phyloP scores from a whole-genome alignment of 2,888 invertebrate genomes.

The Brenthis daphne region DNA sequence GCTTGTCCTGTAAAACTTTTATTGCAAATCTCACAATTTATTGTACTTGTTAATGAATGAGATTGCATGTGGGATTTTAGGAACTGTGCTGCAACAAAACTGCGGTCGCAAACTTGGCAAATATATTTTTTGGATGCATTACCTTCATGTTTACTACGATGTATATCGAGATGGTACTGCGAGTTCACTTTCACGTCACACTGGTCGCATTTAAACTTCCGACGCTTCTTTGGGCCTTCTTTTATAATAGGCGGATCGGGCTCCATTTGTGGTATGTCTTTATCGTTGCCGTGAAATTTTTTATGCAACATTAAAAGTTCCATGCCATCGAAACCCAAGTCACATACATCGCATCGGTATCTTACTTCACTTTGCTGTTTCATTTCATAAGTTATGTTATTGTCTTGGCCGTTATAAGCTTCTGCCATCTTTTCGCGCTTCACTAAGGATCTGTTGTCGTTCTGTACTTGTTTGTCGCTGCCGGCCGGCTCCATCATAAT shows the following conservation, averaged over 20 bases:
- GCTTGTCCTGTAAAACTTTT: conserved; percentile 77
- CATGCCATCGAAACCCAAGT: conserved; percentile 73
- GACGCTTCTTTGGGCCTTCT: conserved; percentile 68
- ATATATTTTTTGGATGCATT: conserved; percentile 68
- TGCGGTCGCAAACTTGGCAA: conserved; percentile 74
- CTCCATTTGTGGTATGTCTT: conserved; percentile 64
- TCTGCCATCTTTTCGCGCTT: conserved; percentile 78
- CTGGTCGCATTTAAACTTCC: conserved; percentile 74
- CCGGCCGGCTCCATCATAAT: conserved; percentile 77
- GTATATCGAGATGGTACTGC: conserved; percentile 75
- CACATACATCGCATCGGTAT: conserved; percentile 73
- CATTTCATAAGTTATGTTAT: conserved; percentile 62
- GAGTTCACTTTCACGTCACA: conserved; percentile 78
- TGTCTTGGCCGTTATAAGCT: conserved; percentile 62
- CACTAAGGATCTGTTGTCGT: conserved; percentile 61
- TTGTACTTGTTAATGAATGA: conserved; percentile 69
- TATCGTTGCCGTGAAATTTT: conserved; percentile 75
- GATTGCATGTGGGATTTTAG: conserved; percentile 78
- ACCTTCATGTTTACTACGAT: conserved; percentile 75
- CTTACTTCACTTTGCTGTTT: conserved; percentile 60
- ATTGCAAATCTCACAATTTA: conserved; percentile 73
- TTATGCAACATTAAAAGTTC: conserved; percentile 74
- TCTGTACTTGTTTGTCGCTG: conserved; percentile 61
- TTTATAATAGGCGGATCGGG: conserved; percentile 58
- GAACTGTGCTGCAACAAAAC: conserved; percentile 76